Base-by-base conservation (phyloP, 2,797 vertebrate genomes). In the Borostomias antarcticus region DNA sequence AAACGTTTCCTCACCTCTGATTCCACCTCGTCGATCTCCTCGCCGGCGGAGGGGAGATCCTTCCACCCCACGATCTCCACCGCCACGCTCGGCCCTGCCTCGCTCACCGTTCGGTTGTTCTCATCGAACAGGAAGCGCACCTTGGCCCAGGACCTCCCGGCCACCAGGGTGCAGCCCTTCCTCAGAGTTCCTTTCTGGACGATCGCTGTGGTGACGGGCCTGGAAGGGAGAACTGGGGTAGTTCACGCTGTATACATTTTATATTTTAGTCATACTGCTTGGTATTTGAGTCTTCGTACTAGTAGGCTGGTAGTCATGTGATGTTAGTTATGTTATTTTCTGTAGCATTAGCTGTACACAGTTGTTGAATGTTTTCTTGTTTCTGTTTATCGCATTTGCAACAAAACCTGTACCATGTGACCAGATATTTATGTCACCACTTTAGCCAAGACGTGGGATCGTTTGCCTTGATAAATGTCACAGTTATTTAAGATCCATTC, bases 1-100 rank as follows among this genome's bases (percentile, higher is more conserved):
- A 40, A 40, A n/a, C 40, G n/a, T 45, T 45, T 45, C n/a, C 8
- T 78, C 86, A 98, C 97, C 96, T 98, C 96, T 15, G 96, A 95
- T 79, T 96, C 94, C 25, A 98, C 96, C 91, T 99, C 96, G 70
- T 98, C 92, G 79, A 98, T 91, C 59, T 91, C 86, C 48, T 97
- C 95, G 28, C 97, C 97, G 0, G 96, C 95, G 0, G 96, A 93
- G 13, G 97, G 96, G 54, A 93, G 86, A 2, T 97, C 94, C 86
- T 92, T 96, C 97, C 97, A 99, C 67, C 97, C 96, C 15, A 92
- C 88, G 64, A 99, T 94, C 87, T 97, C 92, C 81, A 96, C 95
- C 0, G 95, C 93, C 5, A 81, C 68, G 69, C 96, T 90, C 0
- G 96, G 96, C 37, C 79, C 85, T 1, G 93, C 96, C 63, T 86